Evolutionary conservation across 1,140 invertebrate genomes (phyloP), one percentile per base, ranked within the genome.

Genomic region (Drosophila arawakana): DNA sequence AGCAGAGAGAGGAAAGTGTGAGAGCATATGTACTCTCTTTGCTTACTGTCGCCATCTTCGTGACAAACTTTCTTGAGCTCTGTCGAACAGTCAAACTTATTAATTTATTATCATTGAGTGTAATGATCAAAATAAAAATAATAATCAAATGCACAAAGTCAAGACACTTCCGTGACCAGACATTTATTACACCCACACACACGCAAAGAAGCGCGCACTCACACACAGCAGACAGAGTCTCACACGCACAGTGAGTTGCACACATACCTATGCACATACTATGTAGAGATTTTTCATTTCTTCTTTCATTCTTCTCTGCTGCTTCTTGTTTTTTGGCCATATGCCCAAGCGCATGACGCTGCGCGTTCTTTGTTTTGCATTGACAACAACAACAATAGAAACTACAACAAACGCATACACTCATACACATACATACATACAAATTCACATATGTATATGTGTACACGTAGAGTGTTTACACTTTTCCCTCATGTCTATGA

Each of bases 291-390:
- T 59, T 44, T 73, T 54, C 63, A 11, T 59, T 30, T 60, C 34
- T 54, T 62, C 11, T 34, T 43, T 44, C 34, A 41, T 18, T 30
- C 13, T 37, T 49, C 25, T 52, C 25, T 30, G 25, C 37, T 54
- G 11, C 8, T 62, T 52, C 41, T 76, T 80, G 70, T 77, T 21
- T 63, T 63, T 88, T 88, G 83, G 83, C 83, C 76, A 78, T 73
- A 39, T 88, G 83, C 83, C 83, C 84, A 84, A 76, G 76, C 79
- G 80, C 83, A 88, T 88, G 83, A 88, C 80, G 89, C n/a, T 67
- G 80, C 83, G 66, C 43, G 52, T 82, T 86, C 83, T 89, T 88
- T 88, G 83, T 88, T 89, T 88, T 80, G 66, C 66, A 62, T 74
- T 13, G 57, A 50, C 43, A 61, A 35, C 61, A 60, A 67, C 39